Evolutionary conservation across 2,888 invertebrate genomes (phyloP), one percentile per base, ranked within the genome.

Genomic region (Drosophila basisetae): DNA sequence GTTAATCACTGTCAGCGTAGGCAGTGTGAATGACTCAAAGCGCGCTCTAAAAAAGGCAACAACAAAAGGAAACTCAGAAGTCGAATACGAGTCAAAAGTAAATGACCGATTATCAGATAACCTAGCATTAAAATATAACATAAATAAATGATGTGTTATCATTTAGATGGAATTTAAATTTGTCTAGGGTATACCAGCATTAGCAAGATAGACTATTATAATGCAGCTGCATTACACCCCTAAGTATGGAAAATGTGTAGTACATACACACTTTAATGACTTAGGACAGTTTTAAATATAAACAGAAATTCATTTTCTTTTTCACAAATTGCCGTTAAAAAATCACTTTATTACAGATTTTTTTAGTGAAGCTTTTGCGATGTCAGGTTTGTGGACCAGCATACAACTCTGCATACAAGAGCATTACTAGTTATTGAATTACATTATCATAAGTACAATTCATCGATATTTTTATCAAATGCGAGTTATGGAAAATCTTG

Each of bases 1-100:
- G 76, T 79, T 79, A 64, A 63, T 70, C 70, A 78, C 60, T 47
- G 47, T 9, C 47, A 50, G 52, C 43, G 53, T 56, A 55, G 61
- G 59, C 33, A 35, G 25, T 11, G 70, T 35, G 50, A 49, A 59
- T 73, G 78, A 65, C 58, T 69, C 69, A 78, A 77, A 59, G 33
- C 56, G 31, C 55, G 52, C 54, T 65, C 68, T 61, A 68, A 67
- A 70, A 58, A 78, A 41, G 70, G 70, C 41, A 54, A 25, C 47
- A 35, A 47, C n/a, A 62, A 64, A 53, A 53, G 43, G 25, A 30
- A 64, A 7, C 39, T 55, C 22, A 61, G 71, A 60, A 53, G 35
- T 49, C 7, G 13, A 25, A 7, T 4, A 22, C 47, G 13, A 13
- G 47, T n/a, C 52, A n/a, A 67, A 67, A 39, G 33, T 18, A 67